These are phyloP conservation scores for Hanleya hanleyi DNA, from an alignment of 2,888 invertebrate species.

Conservation along the genomic window DNA sequence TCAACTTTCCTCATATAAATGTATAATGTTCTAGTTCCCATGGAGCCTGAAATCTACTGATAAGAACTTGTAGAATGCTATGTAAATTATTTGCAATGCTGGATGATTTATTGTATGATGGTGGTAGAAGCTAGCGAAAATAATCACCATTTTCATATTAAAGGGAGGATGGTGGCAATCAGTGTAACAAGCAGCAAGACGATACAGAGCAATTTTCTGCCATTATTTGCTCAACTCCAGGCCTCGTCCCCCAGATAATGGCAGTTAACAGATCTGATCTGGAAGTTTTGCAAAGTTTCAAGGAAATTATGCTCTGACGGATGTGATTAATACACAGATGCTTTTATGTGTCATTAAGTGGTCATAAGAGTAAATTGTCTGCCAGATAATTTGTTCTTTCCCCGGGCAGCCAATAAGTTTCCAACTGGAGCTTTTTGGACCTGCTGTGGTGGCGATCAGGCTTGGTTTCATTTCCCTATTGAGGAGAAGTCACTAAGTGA, in stretches of 20 bases:
- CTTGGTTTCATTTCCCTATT: too few relatives aligned
- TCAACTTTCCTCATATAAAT: too few relatives aligned
- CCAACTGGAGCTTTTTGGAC: too few relatives aligned
- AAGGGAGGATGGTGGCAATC: neutral
- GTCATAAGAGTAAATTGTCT: neutral
- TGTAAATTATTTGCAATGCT: too few relatives aligned
- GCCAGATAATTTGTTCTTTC: neutral
- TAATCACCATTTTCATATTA: neutral
- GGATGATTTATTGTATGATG: neutral
- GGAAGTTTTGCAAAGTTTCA: neutral
- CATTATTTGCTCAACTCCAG: neutral
- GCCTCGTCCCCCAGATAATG: neutral
- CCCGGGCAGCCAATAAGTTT: too few relatives aligned
- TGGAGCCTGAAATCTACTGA: too few relatives aligned
- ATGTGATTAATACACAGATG: neutral
- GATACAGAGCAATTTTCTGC: neutral
- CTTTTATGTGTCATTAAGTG: conserved; percentile 2
- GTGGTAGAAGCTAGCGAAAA: neutral
- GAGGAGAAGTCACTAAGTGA: too few relatives aligned
- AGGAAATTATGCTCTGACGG: conserved; percentile 7
- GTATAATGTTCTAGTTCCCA: too few relatives aligned
- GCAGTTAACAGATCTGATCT: neutral
- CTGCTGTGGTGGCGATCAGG: too few relatives aligned
- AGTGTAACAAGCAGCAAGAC: neutral
- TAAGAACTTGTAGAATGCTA: too few relatives aligned